These are phyloP conservation scores for Brenthis daphne DNA, from an alignment of 2,888 invertebrate species.

Conservation along the genomic window DNA sequence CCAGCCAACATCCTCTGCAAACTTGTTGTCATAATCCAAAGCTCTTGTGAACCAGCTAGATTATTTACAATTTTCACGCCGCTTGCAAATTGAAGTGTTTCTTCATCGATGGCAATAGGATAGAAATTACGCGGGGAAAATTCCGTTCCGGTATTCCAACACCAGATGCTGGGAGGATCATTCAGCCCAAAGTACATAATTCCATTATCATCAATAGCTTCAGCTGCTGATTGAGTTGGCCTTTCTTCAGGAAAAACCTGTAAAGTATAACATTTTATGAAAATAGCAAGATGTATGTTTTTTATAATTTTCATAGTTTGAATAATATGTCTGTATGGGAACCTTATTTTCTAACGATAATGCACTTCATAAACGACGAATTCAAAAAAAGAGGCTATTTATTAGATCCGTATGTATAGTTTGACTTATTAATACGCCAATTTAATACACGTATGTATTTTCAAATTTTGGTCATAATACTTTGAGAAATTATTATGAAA, in stretches of 20 bases:
- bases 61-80: constrained; percentile 87
- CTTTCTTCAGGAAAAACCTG: constrained; percentile 81
- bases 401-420: too few species aligned
- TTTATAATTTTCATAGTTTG: not conserved
- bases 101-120: constrained; percentile 79
- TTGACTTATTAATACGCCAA: too few species aligned
- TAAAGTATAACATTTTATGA: constrained; percentile 23
- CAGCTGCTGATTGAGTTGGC: constrained; percentile 86
- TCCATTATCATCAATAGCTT: constrained; percentile 87
- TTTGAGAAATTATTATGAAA: too few species aligned
- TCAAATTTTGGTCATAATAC: too few species aligned
- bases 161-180: constrained; percentile 85
- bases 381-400: too few species aligned
- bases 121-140: constrained; percentile 80
- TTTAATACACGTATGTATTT: too few species aligned
- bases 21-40: constrained; percentile 86
- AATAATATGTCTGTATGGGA: too few species aligned
- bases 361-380: too few species aligned
- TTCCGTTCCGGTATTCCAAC: constrained; percentile 87
- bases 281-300: not conserved
- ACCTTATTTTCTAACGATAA: too few species aligned
- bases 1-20: constrained; percentile 86
- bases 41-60: constrained; percentile 80
- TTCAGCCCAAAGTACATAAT: constrained; percentile 87
- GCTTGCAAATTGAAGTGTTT: constrained; percentile 87